Evolutionary conservation across 35 echinoderm and acorn worm species (phyloP).

Genomic region (Eucidaris tribuloides): DNA sequence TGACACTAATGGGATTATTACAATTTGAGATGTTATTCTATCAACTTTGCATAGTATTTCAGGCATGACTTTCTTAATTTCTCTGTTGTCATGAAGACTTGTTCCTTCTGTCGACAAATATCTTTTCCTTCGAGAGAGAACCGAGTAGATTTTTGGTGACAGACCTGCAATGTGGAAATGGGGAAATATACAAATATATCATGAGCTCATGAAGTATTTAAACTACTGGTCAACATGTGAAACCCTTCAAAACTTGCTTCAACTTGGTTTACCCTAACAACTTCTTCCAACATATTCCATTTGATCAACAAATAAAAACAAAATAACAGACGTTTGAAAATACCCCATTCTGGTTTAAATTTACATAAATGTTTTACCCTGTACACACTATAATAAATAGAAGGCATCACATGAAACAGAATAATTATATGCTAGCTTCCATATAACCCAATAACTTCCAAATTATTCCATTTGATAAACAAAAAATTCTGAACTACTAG

Average conservation of each 20-base stretch:
- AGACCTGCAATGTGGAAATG: conserved; percentile 33
- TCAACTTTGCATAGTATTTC: too few species aligned
- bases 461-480: too few species aligned
- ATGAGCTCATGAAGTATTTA: not conserved
- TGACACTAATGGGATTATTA: too few species aligned
- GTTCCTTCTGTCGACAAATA: conserved; percentile 59
- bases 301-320: not conserved
- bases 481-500: too few species aligned
- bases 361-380: not conserved
- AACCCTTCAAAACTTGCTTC: not conserved
- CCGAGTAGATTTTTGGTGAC: conserved; percentile 49
- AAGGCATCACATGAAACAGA: too few species aligned
- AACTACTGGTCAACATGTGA: too few species aligned
- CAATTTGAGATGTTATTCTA: too few species aligned
- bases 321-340: not conserved
- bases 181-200: not conserved
- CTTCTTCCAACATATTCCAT: not conserved
- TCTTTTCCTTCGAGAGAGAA: conserved; percentile 66
- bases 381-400: too few species aligned
- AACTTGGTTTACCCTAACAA: not conserved
- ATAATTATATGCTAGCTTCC: too few species aligned
- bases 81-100: conserved; percentile 7
- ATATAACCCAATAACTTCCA: too few species aligned
- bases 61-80: too few species aligned
- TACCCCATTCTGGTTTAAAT: not conserved